Percentiles rank a stretch among this genome's conserved stretches.
phyloP scores from a whole-genome alignment of 2,797 vertebrate species.

The Oreochromis mossambicus region DNA sequence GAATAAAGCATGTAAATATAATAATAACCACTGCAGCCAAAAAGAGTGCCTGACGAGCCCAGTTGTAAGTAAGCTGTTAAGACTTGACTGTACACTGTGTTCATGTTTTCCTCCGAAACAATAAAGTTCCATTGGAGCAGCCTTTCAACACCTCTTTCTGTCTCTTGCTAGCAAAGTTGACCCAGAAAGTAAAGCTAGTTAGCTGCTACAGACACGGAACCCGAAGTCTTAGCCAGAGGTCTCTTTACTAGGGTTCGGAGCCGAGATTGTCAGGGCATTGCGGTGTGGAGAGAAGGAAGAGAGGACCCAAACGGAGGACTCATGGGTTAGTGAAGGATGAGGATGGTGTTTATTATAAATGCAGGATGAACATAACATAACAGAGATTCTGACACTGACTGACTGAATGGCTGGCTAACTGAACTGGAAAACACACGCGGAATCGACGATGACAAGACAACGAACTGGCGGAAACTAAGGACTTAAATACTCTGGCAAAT shows the following conservation, averaged over 20 bases:
- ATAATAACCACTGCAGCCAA: too few relatives aligned
- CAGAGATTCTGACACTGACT: background rate
- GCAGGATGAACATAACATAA: background rate
- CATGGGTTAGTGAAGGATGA: background rate
- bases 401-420: background rate
- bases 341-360: background rate
- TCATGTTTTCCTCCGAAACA: background rate
- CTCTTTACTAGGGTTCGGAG: accelerated
- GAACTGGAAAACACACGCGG: accelerated
- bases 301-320: background rate
- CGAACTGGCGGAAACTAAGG: background rate
- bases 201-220: background rate
- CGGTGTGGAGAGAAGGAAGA: background rate
- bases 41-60: too few relatives aligned
- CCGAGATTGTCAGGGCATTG: background rate
- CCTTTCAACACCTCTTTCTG: background rate
- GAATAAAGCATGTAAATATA: too few relatives aligned
- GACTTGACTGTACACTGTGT: background rate
- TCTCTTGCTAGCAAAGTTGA: background rate
- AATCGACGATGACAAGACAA: background rate
- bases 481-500: background rate
- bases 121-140: background rate
- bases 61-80: too few relatives aligned
- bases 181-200: background rate
- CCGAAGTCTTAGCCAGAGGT: background rate